Evolutionary conservation across 1,140 invertebrate species (phyloP).

Genomic region (Panagrolaimus sp.): DNA sequence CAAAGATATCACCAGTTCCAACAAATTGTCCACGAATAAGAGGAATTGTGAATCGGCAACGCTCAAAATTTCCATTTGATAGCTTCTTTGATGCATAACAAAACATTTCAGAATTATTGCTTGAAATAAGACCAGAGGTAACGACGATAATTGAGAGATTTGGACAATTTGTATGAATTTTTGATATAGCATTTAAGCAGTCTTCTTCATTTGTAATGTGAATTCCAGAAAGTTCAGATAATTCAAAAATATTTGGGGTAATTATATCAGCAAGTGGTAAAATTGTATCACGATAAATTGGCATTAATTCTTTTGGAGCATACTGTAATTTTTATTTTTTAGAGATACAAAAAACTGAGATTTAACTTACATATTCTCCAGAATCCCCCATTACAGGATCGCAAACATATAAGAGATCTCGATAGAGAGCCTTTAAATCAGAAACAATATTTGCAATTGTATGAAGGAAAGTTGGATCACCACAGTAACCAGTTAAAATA

Average conservation of each 20-base stretch:
- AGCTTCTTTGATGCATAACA: constrained; percentile 26
- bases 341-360: background rate
- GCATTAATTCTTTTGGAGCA: constrained; percentile 77
- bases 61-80: background rate
- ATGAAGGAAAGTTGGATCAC: constrained; percentile 75
- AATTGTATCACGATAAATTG: constrained; percentile 77
- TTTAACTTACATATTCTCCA: constrained; percentile 70
- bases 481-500: constrained; percentile 84
- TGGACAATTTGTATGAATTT: constrained; percentile 25
- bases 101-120: constrained; percentile 13
- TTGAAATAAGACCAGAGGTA: constrained; percentile 33
- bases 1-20: constrained; percentile 46
- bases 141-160: constrained; percentile 31
- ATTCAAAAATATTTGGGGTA: constrained; percentile 83
- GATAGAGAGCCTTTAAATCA: constrained; percentile 74
- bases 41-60: constrained; percentile 32
- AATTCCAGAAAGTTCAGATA: constrained; percentile 39
- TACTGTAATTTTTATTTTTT: constrained; percentile 65
- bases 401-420: constrained; percentile 81
- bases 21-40: constrained; percentile 30
- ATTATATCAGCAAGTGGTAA: constrained; percentile 83
- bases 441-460: constrained; percentile 72
- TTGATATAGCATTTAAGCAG: constrained; percentile 37
- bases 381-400: constrained; percentile 98
- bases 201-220: constrained; percentile 30